A percentile compares a stretch with the other conserved stretches of the same genome.
Conservation (phyloP, 2,888 invertebrate species). For the Caenorhabditis doughertyi region DNA sequence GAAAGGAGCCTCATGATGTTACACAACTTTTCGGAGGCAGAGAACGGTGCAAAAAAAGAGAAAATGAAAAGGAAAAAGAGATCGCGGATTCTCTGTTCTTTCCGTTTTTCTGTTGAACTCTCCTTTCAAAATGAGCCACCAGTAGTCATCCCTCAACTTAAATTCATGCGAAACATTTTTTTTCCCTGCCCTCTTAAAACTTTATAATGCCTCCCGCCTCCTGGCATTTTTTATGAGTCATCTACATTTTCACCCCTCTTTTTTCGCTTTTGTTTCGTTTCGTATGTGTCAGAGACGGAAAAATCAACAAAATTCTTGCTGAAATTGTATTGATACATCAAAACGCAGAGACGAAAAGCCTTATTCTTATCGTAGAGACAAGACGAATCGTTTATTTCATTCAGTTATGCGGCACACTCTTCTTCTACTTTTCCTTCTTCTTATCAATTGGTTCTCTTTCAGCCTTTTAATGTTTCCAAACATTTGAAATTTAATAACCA, state of each 20-base stretch:
- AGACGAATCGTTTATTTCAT: too few species aligned
- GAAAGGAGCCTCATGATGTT: slow-evolving; percentile 29
- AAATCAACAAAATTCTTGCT: slow-evolving; percentile 7
- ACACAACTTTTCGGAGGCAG: slow-evolving; percentile 32
- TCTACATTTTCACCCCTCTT: slow-evolving; percentile 9
- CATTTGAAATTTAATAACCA: too few species aligned
- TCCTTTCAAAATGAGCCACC: too few species aligned
- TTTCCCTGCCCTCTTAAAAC: slow-evolving; percentile 1
- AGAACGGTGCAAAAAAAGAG: slow-evolving; percentile 44
- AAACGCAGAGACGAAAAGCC: slow-evolving; percentile 1
- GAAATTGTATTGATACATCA: slow-evolving; percentile 18
- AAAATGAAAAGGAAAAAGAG: slow-evolving; percentile 17
- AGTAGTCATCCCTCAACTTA: too few species aligned
- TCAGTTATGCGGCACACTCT: too few species aligned
- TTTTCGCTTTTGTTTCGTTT: slow-evolving; percentile 35
- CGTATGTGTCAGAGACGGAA: neutral
- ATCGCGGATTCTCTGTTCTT: slow-evolving; percentile 8
- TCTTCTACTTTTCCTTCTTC: too few species aligned
- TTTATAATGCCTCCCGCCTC: neutral
- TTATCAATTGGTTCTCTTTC: too few species aligned
- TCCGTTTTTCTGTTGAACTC: slow-evolving; percentile 36
- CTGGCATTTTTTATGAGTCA: slow-evolving; percentile 29
- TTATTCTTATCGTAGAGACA: slow-evolving; percentile 1
- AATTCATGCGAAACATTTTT: slow-evolving; percentile 6
- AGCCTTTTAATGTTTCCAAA: too few species aligned